phyloP scores from a whole-genome alignment of 2,113 vertebrate species.

The Bujurquina vittata region DNA sequence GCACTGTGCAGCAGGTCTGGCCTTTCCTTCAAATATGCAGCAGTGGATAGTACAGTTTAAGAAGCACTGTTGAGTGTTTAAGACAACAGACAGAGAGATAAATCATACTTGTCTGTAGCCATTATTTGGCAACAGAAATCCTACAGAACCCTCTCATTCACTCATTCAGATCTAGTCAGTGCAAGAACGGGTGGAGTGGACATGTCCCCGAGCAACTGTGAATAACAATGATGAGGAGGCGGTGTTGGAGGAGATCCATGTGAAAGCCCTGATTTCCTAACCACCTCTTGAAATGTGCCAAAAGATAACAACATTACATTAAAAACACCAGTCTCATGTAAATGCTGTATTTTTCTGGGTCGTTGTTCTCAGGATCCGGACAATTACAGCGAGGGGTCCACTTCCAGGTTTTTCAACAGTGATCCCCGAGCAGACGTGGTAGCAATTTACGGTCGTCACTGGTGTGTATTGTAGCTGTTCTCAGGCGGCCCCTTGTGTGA shows the following conservation, averaged over 20 bases:
- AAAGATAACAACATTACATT: slow-evolving; percentile 51
- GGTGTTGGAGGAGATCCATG: not conserved
- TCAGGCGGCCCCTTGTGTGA: slow-evolving; percentile 27
- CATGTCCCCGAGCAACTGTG: slow-evolving; percentile 33
- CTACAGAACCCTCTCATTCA: slow-evolving; percentile 6
- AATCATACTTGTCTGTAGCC: slow-evolving; percentile 18
- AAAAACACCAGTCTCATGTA: slow-evolving; percentile 48
- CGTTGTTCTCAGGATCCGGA: slow-evolving; percentile 39
- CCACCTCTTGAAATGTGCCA: slow-evolving; percentile 49
- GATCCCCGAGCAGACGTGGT: slow-evolving; percentile 29
- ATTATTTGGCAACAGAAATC: too few relatives aligned
- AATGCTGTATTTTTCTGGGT: slow-evolving; percentile 28
- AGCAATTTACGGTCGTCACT: slow-evolving; percentile 46
- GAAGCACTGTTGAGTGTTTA: not conserved
- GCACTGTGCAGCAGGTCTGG: slow-evolving; percentile 19
- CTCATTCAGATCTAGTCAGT: not conserved
- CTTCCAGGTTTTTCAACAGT: slow-evolving; percentile 49
- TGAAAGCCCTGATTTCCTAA: slow-evolving; percentile 51
- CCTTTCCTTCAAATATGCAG: slow-evolving; percentile 26
- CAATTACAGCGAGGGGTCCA: slow-evolving; percentile 50
- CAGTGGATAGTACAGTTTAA: not conserved
- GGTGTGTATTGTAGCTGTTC: slow-evolving; percentile 56
- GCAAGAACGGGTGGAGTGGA: slow-evolving; percentile 22
- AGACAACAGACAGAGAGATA: not conserved
- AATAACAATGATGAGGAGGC: slow-evolving; percentile 44